phyloP scores from a whole-genome alignment of 1,140 invertebrate species.

The Berghia stephanieae region DNA sequence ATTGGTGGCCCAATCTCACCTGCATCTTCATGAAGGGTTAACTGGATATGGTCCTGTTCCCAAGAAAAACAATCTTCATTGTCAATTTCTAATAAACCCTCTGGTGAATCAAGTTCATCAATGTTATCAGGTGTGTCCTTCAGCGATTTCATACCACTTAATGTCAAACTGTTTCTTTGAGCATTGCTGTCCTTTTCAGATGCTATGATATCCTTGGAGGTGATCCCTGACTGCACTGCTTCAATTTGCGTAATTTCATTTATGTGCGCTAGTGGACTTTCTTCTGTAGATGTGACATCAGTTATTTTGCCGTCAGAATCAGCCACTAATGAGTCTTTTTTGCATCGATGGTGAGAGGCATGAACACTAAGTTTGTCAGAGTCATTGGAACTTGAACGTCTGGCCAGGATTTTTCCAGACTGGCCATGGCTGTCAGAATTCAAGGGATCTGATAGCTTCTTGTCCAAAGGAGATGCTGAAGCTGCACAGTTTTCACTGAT shows the following conservation, averaged over 20 bases:
- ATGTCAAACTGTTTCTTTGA: background rate
- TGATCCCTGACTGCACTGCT: constrained; percentile 47
- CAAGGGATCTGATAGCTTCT: too few species aligned
- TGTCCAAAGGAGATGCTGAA: too few species aligned
- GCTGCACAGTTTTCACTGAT: too few species aligned
- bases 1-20: too few species aligned
- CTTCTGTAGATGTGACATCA: background rate
- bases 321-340: background rate
- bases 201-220: constrained; percentile 1
- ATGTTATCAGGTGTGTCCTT: constrained; percentile 38
- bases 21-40: constrained; percentile 53
- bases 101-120: constrained; percentile 62
- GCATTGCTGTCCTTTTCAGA: constrained; percentile 10
- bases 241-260: constrained; percentile 45
- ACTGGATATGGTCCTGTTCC: constrained; percentile 58
- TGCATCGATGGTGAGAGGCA: background rate
- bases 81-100: constrained; percentile 61
- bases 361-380: constrained; percentile 16
- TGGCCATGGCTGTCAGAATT: too few species aligned
- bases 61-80: constrained; percentile 62
- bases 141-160: constrained; percentile 11
- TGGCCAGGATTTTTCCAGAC: too few species aligned
- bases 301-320: background rate
- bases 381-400: background rate
- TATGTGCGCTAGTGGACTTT: constrained; percentile 42